Conservation (phyloP, 2,797 vertebrate genomes). For the Halcyon badia region DNA sequence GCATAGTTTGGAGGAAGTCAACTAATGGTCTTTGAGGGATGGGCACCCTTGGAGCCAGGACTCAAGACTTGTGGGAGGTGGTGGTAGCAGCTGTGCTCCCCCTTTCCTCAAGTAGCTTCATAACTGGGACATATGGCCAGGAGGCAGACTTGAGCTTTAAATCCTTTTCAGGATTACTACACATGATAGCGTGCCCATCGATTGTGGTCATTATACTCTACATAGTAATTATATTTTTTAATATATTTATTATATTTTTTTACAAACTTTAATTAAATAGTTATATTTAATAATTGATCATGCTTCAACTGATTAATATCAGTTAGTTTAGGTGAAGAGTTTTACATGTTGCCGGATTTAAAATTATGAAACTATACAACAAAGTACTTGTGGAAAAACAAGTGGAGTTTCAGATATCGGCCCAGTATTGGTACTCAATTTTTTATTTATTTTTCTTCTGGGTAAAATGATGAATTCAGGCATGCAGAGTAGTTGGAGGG, state of each 20-base stretch:
- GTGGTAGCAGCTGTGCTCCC: background rate
- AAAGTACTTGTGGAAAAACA: background rate
- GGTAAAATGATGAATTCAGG: background rate
- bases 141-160: background rate
- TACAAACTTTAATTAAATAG: background rate
- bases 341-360: background rate
- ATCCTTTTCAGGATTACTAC: background rate
- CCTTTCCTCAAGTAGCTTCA: background rate
- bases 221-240: background rate
- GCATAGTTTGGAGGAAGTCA: background rate
- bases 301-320: background rate
- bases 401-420: background rate
- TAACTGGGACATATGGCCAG: background rate
- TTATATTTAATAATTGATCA: background rate
- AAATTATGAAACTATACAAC: background rate
- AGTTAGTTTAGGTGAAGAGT: background rate
- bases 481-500: background rate
- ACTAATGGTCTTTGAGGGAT: background rate
- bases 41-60: background rate
- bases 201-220: background rate
- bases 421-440: background rate
- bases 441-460: background rate
- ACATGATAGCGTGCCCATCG: rapidly evolving
- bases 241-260: background rate
- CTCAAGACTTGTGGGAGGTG: background rate